Evolutionary conservation across 2,797 vertebrate genomes (phyloP).

Genomic region (Nothura maculosa): DNA sequence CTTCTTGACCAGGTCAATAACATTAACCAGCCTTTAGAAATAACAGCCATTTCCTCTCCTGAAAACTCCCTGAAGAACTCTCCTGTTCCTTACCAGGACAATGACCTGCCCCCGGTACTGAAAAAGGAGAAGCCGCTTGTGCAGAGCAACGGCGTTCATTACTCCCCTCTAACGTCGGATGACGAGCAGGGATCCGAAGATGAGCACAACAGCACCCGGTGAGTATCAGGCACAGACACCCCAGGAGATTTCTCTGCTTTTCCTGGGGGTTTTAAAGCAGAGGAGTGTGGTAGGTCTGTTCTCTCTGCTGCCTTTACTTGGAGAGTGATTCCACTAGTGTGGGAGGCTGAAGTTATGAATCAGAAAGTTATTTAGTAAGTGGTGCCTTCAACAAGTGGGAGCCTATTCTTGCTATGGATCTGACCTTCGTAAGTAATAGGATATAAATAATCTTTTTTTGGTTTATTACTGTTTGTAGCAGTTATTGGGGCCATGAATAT

Average conservation of each 20-base stretch:
- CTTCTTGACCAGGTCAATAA: conserved; percentile 91
- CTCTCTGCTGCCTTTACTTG: neutral
- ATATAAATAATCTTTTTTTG: neutral
- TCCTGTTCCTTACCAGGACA: conserved; percentile 86
- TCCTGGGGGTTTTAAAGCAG: neutral
- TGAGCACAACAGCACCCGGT: conserved; percentile 81
- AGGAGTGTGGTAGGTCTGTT: neutral
- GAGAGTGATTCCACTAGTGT: neutral
- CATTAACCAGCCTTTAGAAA: conserved; percentile 99
- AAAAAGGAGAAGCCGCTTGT: conserved; percentile 95
- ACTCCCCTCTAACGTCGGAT: conserved; percentile 84
- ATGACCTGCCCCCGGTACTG: conserved; percentile 94
- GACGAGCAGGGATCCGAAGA: conserved; percentile 85
- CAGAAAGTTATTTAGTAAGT: neutral
- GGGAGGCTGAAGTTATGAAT: accelerated
- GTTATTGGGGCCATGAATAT: neutral
- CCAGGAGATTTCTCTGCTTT: neutral
- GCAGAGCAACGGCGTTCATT: conserved; percentile 82
- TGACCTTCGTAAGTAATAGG: neutral
- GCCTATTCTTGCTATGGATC: neutral
- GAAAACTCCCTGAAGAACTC: conserved; percentile 95
- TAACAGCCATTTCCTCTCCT: conserved; percentile 98
- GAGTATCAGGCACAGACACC: neutral
- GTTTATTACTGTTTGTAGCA: neutral
- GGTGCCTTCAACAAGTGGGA: neutral